These are phyloP conservation scores for Philopotamus ludificatus DNA, from an alignment of 1,140 invertebrate species.

Conservation along the genomic window DNA sequence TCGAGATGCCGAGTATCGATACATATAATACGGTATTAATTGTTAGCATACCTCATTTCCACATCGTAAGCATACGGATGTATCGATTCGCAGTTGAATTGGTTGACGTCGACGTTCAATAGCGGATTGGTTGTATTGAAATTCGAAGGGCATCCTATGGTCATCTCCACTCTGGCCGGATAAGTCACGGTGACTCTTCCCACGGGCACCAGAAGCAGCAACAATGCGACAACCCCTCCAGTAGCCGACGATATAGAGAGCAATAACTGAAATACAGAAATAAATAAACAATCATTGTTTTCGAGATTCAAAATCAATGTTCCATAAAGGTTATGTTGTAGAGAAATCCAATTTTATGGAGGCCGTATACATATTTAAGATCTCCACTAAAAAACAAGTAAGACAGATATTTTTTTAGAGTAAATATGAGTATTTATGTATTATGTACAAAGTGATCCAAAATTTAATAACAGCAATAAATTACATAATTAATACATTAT, in stretches of 20 bases:
- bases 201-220: conserved; percentile 69
- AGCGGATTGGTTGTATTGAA: conserved; percentile 47
- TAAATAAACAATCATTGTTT: conserved; percentile 1
- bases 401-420: too few relatives aligned
- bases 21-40: neutral
- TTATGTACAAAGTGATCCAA: too few relatives aligned
- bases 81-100: conserved; percentile 56
- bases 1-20: too few relatives aligned
- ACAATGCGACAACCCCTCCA: conserved; percentile 65
- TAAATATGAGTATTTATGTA: too few relatives aligned
- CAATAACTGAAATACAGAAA: conserved; percentile 57
- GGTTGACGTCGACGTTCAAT: conserved; percentile 54
- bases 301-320: neutral
- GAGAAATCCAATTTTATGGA: too few relatives aligned
- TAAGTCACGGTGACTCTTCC: conserved; percentile 67
- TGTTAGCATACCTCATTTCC: conserved; percentile 54
- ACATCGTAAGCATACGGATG: conserved; percentile 51
- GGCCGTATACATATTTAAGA: too few relatives aligned
- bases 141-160: conserved; percentile 52
- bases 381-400: too few relatives aligned
- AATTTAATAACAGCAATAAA: too few relatives aligned
- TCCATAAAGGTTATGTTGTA: too few relatives aligned
- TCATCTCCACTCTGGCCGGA: conserved; percentile 61
- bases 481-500: too few relatives aligned
- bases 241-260: conserved; percentile 67